phyloP scores from a whole-genome alignment of 2,888 invertebrate genomes.

The Melipona beecheii region DNA sequence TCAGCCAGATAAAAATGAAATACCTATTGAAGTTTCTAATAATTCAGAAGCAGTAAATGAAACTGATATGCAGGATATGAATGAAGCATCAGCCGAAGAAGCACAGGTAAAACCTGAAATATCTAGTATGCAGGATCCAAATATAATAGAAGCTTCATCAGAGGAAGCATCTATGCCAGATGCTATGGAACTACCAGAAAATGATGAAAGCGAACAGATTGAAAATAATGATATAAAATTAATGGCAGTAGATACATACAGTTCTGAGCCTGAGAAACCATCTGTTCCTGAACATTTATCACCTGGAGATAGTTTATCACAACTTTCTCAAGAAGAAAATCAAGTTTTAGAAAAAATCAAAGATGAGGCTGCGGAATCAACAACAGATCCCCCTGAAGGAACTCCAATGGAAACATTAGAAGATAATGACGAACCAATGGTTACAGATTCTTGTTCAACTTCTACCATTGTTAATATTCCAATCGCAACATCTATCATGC shows the following conservation, averaged over 20 bases:
- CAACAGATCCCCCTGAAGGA: conserved; percentile 61
- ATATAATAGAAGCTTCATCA: conserved; percentile 38
- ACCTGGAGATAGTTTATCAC: conserved; percentile 55
- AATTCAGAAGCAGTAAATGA: conserved; percentile 53
- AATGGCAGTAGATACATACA: conserved; percentile 37
- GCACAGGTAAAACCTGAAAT: conserved; percentile 37
- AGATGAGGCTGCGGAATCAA: conserved; percentile 47
- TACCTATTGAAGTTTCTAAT: conserved; percentile 42
- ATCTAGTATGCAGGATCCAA: conserved; percentile 35
- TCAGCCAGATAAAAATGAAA: conserved; percentile 36
- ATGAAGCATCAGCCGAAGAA: conserved; percentile 38
- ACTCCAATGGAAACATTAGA: conserved; percentile 55
- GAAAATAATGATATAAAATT: conserved; percentile 45
- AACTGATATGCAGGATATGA: conserved; percentile 38
- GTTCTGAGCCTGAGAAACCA: conserved; percentile 59
- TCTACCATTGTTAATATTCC: conserved; percentile 54
- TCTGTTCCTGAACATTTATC: conserved; percentile 48
- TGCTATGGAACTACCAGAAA: conserved; percentile 42
- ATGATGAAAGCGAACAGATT: conserved; percentile 47
- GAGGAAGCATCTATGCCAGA: conserved; percentile 50
- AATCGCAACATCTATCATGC: conserved; percentile 68
- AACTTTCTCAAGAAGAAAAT: conserved; percentile 63
- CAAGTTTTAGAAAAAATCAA: conserved; percentile 56
- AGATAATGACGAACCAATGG: conserved; percentile 69
- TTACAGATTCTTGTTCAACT: conserved; percentile 57